These are phyloP conservation scores for Andricus quercusramuli DNA, from an alignment of 2,888 invertebrate species.

Conservation along the genomic window DNA sequence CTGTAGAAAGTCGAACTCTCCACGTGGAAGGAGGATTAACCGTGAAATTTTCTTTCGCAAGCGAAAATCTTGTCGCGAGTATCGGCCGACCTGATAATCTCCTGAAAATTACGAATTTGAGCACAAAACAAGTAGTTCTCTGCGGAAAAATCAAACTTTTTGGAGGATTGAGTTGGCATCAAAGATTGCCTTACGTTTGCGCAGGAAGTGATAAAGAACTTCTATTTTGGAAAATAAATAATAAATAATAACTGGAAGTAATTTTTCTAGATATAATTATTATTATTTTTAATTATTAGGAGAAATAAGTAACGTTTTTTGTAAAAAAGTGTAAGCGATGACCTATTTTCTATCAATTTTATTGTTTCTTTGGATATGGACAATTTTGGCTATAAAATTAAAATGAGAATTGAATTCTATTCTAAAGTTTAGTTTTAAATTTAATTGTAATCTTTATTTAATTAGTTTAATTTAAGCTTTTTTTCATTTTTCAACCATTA, in stretches of 20 bases:
- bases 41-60: constrained; percentile 83
- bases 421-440: too few relatives aligned
- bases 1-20: constrained; percentile 81
- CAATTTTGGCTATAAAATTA: too few relatives aligned
- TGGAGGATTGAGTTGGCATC: constrained; percentile 84
- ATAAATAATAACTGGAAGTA: constrained; percentile 62
- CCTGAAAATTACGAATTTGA: constrained; percentile 83
- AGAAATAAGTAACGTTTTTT: not conserved
- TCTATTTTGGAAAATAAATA: constrained; percentile 82
- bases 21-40: constrained; percentile 84
- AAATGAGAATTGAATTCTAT: too few relatives aligned
- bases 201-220: constrained; percentile 82
- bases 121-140: constrained; percentile 81
- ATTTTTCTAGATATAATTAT: not conserved
- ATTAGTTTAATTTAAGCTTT: too few relatives aligned
- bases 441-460: too few relatives aligned
- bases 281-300: too few relatives aligned
- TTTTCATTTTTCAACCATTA: too few relatives aligned
- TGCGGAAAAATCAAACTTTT: constrained; percentile 80
- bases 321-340: not conserved
- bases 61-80: constrained; percentile 84
- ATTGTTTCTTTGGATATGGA: too few relatives aligned
- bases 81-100: constrained; percentile 84
- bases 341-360: not conserved
- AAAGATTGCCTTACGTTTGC: constrained; percentile 82